These are phyloP conservation scores for Agapornis canus DNA, from an alignment of 2,797 vertebrate species.

Conservation along the genomic window DNA sequence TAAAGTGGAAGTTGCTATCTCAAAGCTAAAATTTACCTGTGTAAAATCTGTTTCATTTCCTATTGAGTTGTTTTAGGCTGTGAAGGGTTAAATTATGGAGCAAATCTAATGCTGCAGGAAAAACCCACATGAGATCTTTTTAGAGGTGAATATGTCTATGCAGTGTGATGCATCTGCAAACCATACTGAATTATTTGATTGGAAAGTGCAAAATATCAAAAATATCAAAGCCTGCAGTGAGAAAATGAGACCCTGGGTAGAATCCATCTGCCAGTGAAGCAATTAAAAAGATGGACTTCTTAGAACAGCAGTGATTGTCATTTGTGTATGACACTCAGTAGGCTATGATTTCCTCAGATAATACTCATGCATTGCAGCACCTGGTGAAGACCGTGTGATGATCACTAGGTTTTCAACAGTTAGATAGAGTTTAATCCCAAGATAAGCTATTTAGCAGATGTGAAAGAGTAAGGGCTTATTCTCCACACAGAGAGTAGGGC, in stretches of 20 bases:
- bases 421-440: background rate
- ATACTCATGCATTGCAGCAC: background rate
- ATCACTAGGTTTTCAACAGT: background rate
- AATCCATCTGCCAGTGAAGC: slow-evolving; percentile 29
- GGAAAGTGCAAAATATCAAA: slow-evolving; percentile 11
- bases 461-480: background rate
- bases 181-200: background rate
- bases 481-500: background rate
- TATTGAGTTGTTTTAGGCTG: background rate
- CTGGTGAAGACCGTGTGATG: background rate
- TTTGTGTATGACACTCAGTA: background rate
- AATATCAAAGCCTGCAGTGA: slow-evolving; percentile 11
- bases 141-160: background rate
- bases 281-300: slow-evolving; percentile 10
- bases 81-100: background rate
- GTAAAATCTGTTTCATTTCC: background rate
- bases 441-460: background rate
- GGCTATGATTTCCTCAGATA: background rate
- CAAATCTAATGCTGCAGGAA: background rate
- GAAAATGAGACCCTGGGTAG: slow-evolving; percentile 11
- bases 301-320: slow-evolving; percentile 13
- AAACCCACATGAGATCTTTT: background rate
- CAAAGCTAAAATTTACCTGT: background rate
- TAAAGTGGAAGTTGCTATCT: background rate
- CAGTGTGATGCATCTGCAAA: background rate